Evolutionary conservation across 1,140 invertebrate genomes (phyloP).

Genomic region (Hyles euphorbiae): DNA sequence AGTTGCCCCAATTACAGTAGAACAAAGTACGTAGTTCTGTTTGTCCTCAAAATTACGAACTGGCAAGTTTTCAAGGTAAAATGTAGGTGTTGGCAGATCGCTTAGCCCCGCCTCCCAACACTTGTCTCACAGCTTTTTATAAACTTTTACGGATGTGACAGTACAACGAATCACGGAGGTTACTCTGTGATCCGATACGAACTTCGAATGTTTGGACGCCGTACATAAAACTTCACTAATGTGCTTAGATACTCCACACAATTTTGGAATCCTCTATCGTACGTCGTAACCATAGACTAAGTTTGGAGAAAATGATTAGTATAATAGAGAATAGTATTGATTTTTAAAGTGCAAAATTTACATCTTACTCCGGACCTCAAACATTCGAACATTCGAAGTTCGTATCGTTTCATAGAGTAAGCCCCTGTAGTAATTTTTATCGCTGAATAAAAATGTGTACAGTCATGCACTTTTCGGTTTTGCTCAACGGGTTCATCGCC

Average conservation of each 20-base stretch:
- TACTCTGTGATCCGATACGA: no score
- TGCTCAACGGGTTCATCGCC: conserved; percentile 6
- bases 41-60: conserved; percentile 4
- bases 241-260: not conserved
- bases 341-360: no score
- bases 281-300: no score
- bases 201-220: no score
- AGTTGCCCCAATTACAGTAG: not conserved
- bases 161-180: no score
- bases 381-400: no score
- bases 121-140: conserved; percentile 10
- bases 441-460: conserved; percentile 17
- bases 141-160: not conserved
- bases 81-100: conserved; percentile 6
- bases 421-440: conserved; percentile 23
- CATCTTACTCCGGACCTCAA: no score
- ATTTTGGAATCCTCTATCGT: no score
- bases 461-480: conserved; percentile 10
- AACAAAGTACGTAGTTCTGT: not conserved
- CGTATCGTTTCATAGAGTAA: no score
- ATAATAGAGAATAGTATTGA: no score
- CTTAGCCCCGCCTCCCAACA: conserved; percentile 1
- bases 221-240: no score
- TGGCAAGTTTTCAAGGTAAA: conserved; percentile 12
- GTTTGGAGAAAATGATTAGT: no score